phyloP scores from a whole-genome alignment of 2,888 invertebrate species.

The Diplolepis rosae region DNA sequence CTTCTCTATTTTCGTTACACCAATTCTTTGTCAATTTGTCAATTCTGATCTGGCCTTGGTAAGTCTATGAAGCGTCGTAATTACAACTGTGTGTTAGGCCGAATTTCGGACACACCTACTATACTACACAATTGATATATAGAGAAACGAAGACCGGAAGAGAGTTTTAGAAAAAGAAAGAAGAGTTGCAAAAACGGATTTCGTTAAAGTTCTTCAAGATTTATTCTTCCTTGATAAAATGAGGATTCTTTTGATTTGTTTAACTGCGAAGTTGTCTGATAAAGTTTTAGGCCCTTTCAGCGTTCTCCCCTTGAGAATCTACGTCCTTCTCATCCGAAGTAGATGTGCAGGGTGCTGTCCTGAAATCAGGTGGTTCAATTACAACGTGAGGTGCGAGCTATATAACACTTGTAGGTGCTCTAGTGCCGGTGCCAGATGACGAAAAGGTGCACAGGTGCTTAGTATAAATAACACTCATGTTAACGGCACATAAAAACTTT shows the following conservation, averaged over 20 bases:
- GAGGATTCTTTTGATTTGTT: slow-evolving; percentile 4
- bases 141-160: slow-evolving; percentile 27
- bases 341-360: slow-evolving; percentile 38
- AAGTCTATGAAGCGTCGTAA: neutral
- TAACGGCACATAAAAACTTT: slow-evolving; percentile 15
- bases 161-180: slow-evolving; percentile 20
- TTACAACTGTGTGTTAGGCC: slow-evolving; percentile 27
- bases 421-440: slow-evolving; percentile 33
- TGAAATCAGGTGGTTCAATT: slow-evolving; percentile 48
- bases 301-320: slow-evolving; percentile 5
- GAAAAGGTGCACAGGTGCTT: slow-evolving; percentile 34
- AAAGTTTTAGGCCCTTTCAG: slow-evolving; percentile 22
- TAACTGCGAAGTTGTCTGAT: neutral
- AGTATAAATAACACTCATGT: slow-evolving; percentile 31
- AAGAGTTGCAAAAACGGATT: slow-evolving; percentile 37
- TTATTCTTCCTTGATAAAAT: neutral
- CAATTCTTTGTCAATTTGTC: neutral
- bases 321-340: slow-evolving; percentile 26
- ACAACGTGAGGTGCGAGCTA: slow-evolving; percentile 37
- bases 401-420: slow-evolving; percentile 32
- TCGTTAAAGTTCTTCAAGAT: neutral
- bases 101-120: neutral
- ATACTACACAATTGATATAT: slow-evolving; percentile 7
- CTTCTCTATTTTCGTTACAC: neutral
- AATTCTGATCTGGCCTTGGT: neutral